Conservation (phyloP, 2,113 vertebrate genomes). For the Sialia sialis region DNA sequence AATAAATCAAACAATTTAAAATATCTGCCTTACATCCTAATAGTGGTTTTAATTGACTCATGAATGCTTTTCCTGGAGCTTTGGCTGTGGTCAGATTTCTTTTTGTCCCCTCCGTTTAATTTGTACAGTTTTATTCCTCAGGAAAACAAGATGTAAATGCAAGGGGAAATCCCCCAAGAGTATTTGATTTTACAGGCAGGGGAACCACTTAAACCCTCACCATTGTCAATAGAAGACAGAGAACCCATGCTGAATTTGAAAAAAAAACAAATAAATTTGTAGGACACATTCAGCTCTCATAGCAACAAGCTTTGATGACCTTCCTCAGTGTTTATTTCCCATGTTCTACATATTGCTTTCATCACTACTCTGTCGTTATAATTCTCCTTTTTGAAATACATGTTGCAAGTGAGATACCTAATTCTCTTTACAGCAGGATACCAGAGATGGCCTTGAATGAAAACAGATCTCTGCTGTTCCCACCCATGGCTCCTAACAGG, state of each 20-base stretch:
- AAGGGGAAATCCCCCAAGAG: background rate
- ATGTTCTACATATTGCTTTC: background rate
- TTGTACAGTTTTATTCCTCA: background rate
- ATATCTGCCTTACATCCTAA: background rate
- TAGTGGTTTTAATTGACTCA: background rate
- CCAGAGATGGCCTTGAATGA: background rate
- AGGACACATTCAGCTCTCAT: background rate
- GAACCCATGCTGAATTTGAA: rapidly evolving
- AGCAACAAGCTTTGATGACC: background rate
- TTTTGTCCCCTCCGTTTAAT: background rate
- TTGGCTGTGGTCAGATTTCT: background rate
- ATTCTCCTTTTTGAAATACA: background rate
- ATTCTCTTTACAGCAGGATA: background rate
- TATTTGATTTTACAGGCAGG: background rate
- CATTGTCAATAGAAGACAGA: background rate
- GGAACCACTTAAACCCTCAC: background rate
- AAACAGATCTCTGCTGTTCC: background rate
- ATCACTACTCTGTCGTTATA: background rate
- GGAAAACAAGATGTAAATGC: background rate
- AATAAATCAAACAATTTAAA: background rate
- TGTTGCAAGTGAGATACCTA: background rate
- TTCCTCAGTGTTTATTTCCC: background rate
- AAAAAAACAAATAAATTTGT: background rate
- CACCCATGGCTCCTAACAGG: background rate
- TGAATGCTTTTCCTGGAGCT: background rate